Base-by-base conservation (phyloP, 1,140 invertebrate species). In the Zaprionus vittiger region DNA sequence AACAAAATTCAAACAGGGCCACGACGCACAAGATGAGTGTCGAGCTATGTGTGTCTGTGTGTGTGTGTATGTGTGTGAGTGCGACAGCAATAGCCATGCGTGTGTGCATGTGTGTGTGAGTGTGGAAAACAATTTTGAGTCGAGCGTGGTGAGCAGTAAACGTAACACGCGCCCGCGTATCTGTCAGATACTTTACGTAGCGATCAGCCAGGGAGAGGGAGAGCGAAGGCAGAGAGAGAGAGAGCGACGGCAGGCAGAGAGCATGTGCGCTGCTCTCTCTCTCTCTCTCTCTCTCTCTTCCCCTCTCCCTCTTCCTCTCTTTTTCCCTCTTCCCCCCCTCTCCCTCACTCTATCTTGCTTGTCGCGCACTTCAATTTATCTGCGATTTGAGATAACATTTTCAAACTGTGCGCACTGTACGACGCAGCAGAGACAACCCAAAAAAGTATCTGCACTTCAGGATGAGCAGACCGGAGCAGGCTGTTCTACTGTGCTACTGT, bases 121-220 rank as follows among this genome's bases (percentile, higher is more conserved):
- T 67, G 83, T 68, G 85, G 78, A 89, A 87, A 80, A 87, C 71
- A 78, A 47, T 67, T 69, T 68, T 57, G 71, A 68, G 63, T 68
- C 79, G 79, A 70, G 70, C 31, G 64, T 20, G 49, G 34, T 70
- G 75, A 77, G 52, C 64, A 64, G 15, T 15, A 28, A 74, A 65
- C 77, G 73, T 70, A 75, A 77, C 37, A 22, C 47, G 49, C 63
- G 63, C 28, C 66, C 74, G 67, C 79, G 80, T 87, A 87, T 87
- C 83, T 87, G 67, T 66, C 56, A 83, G 80, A 87, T 83, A 87
- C 83, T 76, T 71, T 77, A 82, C 77, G 56, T 73, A 67, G 44
- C 84, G 83, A 87, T 87, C 83, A 38, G 24, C 56, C 26, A 59
- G 20, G 52, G 24, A 56, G 57, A 14, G 63, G 37, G 37, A 17